Percentiles rank a stretch among this genome's conserved stretches.
These are phyloP conservation scores for Dascyllus trimaculatus DNA, from an alignment of 2,113 vertebrate genomes.

Conservation along the genomic window DNA sequence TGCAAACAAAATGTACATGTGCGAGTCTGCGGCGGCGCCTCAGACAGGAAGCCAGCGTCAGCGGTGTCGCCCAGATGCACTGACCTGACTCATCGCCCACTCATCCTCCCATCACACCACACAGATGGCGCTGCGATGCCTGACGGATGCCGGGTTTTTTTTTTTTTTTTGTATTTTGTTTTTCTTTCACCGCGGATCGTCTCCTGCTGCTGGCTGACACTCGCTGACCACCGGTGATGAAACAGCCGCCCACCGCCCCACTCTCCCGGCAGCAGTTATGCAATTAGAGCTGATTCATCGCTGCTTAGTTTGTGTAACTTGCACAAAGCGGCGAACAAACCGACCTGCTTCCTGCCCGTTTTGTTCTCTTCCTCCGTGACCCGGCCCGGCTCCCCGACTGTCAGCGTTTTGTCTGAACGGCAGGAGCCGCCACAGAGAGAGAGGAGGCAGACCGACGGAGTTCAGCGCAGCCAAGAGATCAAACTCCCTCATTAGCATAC, in stretches of 20 bases:
- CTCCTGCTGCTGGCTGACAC: conserved; percentile 2
- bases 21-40: no score
- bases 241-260: conserved; percentile 18
- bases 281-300: conserved; percentile 25
- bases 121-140: no score
- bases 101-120: no score
- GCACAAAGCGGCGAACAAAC: no score
- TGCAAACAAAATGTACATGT: no score
- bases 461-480: conserved; percentile 70
- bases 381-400: not conserved
- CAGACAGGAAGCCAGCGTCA: no score
- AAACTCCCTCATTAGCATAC: conserved; percentile 80
- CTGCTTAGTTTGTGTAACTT: not conserved
- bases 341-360: no score
- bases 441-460: conserved; percentile 45
- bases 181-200: not conserved
- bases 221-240: conserved; percentile 12
- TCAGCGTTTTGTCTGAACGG: not conserved
- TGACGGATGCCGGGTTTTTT: no score
- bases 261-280: conserved; percentile 4
- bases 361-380: not conserved
- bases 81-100: not conserved
- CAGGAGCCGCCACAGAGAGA: no score
- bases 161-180: not conserved
- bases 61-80: not conserved